Evolutionary conservation across 92 coral and sea anemone genomes (phyloP).

Genomic region (Epizoanthus ramosus): DNA sequence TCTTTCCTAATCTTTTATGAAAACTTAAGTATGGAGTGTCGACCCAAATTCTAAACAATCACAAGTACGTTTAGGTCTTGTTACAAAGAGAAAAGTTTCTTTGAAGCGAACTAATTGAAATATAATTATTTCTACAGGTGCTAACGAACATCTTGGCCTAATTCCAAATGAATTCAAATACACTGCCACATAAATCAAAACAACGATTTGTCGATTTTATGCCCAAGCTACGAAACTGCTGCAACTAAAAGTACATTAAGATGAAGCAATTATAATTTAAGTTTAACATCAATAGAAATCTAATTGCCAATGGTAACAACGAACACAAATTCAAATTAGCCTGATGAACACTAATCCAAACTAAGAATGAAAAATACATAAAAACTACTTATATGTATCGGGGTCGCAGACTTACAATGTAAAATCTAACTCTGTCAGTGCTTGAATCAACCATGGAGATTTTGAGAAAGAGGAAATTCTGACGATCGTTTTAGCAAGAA

Average conservation of each 20-base stretch:
- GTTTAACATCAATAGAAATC: background rate
- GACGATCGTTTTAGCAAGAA: too few relatives aligned
- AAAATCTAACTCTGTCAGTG: background rate
- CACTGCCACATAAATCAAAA: background rate
- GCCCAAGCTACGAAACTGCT: background rate
- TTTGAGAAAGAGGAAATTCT: too few relatives aligned
- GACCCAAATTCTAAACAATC: too few relatives aligned
- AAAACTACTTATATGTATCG: too few relatives aligned
- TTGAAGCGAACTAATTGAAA: slow-evolving; percentile 9
- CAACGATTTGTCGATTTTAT: background rate
- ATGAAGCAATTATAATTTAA: slow-evolving; percentile 6
- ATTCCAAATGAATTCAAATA: background rate
- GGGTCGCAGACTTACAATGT: background rate
- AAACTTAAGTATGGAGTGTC: too few relatives aligned
- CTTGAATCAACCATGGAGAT: background rate
- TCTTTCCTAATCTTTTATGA: too few relatives aligned
- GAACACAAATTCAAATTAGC: background rate
- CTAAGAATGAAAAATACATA: too few relatives aligned
- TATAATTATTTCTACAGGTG: background rate
- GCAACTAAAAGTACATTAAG: background rate
- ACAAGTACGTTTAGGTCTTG: too few relatives aligned
- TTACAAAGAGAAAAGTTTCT: background rate
- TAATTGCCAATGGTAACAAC: slow-evolving; percentile 8
- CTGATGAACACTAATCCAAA: too few relatives aligned
- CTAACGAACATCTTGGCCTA: background rate